Base-by-base conservation (phyloP, 2,797 vertebrate genomes). In the Muscicapa striata region DNA sequence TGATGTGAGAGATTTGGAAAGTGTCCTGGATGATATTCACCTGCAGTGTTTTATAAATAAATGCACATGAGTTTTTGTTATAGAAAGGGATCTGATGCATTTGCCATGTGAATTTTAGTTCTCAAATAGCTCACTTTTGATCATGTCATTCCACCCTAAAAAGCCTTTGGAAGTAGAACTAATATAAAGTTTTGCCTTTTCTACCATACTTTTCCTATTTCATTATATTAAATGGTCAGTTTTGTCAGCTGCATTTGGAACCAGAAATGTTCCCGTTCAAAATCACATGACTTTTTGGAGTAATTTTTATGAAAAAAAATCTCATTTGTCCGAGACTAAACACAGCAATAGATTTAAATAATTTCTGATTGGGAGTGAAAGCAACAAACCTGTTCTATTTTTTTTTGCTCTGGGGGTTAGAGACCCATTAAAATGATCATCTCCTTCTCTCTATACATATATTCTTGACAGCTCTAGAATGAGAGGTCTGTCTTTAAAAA, bases 371-470 rank as follows among this genome's bases (percentile, higher is more conserved):
- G 40, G 8, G 9, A 66, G 6, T 51, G 36, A 64, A 90, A 80
- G 13, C 1, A 4, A 5, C 7, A 12, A 30, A 26, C 4, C 16
- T 49, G 6, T 1, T 58, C 8, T 80, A 48, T 58, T 21, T 34
- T 34, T 30, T 26, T 67, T 78, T 2, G 0, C 5, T 30, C 7
- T 29, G 19, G 2, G 12, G 5, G 4, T 45, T 22, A 48, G 13
- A 46, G 15, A 6, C 4, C 5, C 12, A 41, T n/a, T 40, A 32
- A 64, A 82, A 45, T 49, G 0, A 13, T 13, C 8, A 3, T 36
- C 6, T 2, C 7, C 4, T 9, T 23, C 10, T 38, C 22, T 41
- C 6, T 48, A 5, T 30, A 22, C 3, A 11, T 0, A 0, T 36
- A 64, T 67, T 78, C 2, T 55, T 61, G 32, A 34, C 19, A 49